A percentile compares a stretch with the other conserved stretches of the same genome.
These are phyloP conservation scores for Microhierax caerulescens DNA, from an alignment of 2,797 vertebrate genomes.

Conservation along the genomic window DNA sequence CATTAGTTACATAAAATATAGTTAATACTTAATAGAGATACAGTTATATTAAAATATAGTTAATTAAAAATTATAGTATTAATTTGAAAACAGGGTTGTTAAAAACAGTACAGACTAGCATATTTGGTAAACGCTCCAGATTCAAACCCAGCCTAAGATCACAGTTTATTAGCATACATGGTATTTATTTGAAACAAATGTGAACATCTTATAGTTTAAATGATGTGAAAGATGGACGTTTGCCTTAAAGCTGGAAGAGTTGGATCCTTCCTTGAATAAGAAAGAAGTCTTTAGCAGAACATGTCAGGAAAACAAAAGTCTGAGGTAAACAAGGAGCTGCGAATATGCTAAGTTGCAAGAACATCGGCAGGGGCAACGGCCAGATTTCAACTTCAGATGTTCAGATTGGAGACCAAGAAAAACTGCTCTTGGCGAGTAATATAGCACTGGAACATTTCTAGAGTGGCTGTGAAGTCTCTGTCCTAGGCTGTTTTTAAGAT, in stretches of 20 bases:
- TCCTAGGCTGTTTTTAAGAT: neutral
- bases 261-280: neutral
- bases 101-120: neutral
- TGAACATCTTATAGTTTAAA: neutral
- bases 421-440: neutral
- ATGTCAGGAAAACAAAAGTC: neutral
- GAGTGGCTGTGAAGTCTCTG: neutral
- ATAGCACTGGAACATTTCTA: neutral
- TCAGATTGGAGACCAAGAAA: neutral
- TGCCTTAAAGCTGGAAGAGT: neutral
- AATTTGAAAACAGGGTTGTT: neutral
- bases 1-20: neutral
- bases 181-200: neutral
- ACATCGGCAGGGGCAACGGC: neutral
- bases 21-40: neutral
- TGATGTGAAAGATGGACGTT: neutral
- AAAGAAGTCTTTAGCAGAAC: neutral
- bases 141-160: neutral
- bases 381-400: neutral
- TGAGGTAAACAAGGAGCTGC: neutral
- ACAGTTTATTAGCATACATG: neutral
- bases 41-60: neutral
- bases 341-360: accelerated
- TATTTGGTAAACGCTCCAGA: neutral
- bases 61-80: neutral